These are phyloP conservation scores for Anniella stebbinsi DNA, from an alignment of 2,797 vertebrate species.

Conservation along the genomic window DNA sequence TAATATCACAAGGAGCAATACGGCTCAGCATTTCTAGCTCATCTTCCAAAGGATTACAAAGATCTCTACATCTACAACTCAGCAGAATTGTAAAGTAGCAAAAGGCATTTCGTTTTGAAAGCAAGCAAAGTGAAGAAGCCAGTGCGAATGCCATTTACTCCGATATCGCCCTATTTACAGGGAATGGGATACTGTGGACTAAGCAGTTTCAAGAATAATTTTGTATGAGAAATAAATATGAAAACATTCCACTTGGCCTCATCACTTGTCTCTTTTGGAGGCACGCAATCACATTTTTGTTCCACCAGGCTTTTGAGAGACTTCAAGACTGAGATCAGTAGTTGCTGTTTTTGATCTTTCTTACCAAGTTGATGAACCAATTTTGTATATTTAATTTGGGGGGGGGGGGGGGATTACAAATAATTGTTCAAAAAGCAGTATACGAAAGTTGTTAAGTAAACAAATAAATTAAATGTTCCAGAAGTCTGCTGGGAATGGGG, in stretches of 20 bases:
- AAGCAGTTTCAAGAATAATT: conserved; percentile 4
- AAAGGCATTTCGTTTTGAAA: not conserved
- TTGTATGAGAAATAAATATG: not conserved
- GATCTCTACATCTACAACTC: conserved; percentile 72
- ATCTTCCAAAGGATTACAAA: conserved; percentile 69
- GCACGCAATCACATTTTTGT: not conserved
- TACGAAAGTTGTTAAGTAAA: not conserved
- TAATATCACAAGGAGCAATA: conserved; percentile 45
- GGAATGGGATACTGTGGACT: not conserved
- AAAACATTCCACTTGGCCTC: not conserved
- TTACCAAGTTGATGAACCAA: not conserved
- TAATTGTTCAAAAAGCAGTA: not conserved
- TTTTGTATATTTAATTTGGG: not conserved
- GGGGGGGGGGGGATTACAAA: not conserved
- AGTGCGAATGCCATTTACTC: not conserved
- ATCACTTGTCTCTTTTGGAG: not conserved
- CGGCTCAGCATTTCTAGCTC: conserved; percentile 68
- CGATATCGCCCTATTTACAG: not conserved
- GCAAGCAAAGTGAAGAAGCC: not conserved
- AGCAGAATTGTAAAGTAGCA: conserved; percentile 9
- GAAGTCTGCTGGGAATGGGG: not conserved
- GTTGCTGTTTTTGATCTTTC: not conserved
- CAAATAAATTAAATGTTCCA: not conserved
- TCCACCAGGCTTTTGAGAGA: not conserved
- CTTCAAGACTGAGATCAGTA: not conserved